Percentiles rank a stretch among this genome's conserved stretches.
Evolutionary conservation across 2,113 vertebrate species (phyloP).

Genomic region (Odobenus rosmarus): DNA sequence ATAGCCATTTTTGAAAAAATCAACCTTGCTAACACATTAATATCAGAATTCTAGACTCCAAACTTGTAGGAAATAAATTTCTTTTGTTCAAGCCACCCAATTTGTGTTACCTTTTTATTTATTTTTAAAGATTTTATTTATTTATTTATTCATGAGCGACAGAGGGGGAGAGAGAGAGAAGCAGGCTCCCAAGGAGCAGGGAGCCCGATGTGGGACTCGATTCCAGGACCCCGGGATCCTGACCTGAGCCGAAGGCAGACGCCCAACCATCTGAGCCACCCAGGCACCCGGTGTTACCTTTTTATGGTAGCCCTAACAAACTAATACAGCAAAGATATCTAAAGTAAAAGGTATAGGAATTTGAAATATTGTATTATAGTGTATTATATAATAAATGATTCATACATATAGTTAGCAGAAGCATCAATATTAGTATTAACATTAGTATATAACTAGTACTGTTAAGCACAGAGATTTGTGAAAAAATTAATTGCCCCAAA

Average conservation of each 20-base stretch:
- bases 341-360: not conserved
- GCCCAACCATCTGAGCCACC: no score
- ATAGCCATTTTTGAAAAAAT: not conserved
- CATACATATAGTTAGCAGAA: not conserved
- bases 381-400: not conserved
- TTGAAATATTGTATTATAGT: not conserved
- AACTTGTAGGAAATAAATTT: not conserved
- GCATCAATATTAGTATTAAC: not conserved
- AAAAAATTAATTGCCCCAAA: constrained; percentile 40
- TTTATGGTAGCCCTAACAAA: not conserved
- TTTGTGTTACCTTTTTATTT: not conserved
- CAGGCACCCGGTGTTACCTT: not conserved
- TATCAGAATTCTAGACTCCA: not conserved
- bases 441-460: not conserved
- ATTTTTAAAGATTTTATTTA: no score
- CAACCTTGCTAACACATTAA: not conserved
- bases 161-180: no score
- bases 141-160: no score
- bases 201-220: no score
- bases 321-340: not conserved
- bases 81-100: not conserved
- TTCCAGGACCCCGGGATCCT: no score
- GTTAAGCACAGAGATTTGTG: constrained; percentile 41
- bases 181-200: no score
- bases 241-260: no score